Percentiles rank a stretch among this genome's conserved stretches.
Evolutionary conservation across 2,888 invertebrate species (phyloP).

Genomic region (Stenodema calcarata): DNA sequence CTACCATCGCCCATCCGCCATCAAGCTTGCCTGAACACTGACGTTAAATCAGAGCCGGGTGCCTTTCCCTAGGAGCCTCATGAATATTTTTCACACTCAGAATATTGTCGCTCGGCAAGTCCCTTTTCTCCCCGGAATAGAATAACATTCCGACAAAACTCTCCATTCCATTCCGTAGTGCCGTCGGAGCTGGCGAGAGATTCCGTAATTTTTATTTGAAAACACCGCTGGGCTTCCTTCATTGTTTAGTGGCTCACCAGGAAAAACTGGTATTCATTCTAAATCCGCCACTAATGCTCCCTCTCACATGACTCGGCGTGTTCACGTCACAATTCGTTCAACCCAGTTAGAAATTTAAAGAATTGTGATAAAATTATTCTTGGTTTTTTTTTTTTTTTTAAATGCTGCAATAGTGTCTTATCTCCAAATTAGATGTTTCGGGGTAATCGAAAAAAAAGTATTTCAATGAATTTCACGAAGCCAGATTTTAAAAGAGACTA

Average conservation of each 20-base stretch:
- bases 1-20: not conserved
- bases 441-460: too few species aligned
- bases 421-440: too few species aligned
- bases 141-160: not conserved
- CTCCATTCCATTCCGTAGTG: not conserved
- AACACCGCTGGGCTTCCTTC: not conserved
- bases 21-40: not conserved
- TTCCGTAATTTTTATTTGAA: not conserved
- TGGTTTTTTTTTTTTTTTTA: too few species aligned
- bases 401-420: too few species aligned
- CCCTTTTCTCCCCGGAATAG: not conserved
- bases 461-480: too few species aligned
- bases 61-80: not conserved
- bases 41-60: conserved; percentile 9
- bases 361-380: too few species aligned
- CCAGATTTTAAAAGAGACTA: too few species aligned
- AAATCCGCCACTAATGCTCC: too few species aligned
- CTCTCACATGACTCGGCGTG: too few species aligned
- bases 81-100: conserved; percentile 31
- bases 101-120: not conserved
- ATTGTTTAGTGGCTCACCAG: not conserved
- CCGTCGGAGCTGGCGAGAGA: not conserved
- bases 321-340: too few species aligned
- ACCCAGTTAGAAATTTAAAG: too few species aligned
- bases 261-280: too few species aligned